Conservation (phyloP, 2,888 invertebrate genomes). For the Deroplatys truncata region DNA sequence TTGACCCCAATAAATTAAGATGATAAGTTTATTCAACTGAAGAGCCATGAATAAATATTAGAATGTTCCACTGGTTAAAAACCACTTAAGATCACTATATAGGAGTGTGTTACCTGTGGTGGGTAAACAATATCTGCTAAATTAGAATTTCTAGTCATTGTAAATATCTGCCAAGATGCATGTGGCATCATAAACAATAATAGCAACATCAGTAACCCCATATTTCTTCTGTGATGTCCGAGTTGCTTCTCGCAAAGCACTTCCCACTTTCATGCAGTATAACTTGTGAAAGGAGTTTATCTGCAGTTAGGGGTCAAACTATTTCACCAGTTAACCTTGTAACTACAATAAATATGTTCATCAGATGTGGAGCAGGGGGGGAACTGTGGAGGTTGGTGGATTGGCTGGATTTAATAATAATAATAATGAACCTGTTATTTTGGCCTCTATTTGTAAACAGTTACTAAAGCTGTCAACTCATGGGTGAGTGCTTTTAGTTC, state of each 20-base stretch:
- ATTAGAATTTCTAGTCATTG: not conserved
- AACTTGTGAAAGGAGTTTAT: not conserved
- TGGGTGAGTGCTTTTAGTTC: no score
- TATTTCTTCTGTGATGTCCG: not conserved
- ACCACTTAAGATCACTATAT: not conserved
- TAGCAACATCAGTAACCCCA: not conserved
- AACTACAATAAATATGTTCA: not conserved
- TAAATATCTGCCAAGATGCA: conserved; percentile 1
- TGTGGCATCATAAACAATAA: not conserved
- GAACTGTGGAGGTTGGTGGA: not conserved
- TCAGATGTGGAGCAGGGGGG: not conserved
- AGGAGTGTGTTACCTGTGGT: not conserved
- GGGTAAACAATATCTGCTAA: not conserved
- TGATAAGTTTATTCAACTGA: not conserved
- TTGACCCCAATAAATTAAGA: conserved; percentile 9
- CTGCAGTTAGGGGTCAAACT: not conserved
- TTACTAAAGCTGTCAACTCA: no score
- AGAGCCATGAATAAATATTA: not conserved
- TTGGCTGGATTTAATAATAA: not conserved
- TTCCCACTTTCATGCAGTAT: not conserved
- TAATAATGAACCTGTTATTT: no score
- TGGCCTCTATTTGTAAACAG: no score
- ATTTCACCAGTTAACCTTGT: not conserved
- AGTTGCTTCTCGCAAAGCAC: not conserved
- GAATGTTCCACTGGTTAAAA: not conserved